These are phyloP conservation scores for Peromyscus californicus DNA, from an alignment of 2,113 vertebrate genomes.

Conservation along the genomic window DNA sequence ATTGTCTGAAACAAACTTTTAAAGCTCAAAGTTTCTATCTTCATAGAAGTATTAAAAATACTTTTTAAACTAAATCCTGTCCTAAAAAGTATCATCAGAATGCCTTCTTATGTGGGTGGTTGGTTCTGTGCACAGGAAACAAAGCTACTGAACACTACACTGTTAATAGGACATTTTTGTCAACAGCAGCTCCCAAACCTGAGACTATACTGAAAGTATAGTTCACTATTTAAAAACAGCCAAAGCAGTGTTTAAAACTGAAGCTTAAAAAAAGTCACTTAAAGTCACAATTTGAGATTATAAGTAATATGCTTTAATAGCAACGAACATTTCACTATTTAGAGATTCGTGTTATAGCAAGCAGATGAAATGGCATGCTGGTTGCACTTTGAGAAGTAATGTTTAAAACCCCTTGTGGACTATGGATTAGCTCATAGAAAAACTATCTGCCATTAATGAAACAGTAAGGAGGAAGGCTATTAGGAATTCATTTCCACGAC, in stretches of 20 bases:
- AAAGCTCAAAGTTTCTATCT: constrained; percentile 25
- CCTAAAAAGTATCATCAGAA: constrained; percentile 14
- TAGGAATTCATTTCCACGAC: not conserved
- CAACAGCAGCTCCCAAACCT: not conserved
- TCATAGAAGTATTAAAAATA: constrained; percentile 37
- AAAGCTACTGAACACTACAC: not conserved
- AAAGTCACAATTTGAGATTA: not conserved
- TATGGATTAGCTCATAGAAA: not conserved
- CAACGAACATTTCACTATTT: not conserved
- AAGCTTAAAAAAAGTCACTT: not conserved
- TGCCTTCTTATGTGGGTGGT: not conserved
- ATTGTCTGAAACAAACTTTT: constrained; percentile 6
- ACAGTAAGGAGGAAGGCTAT: not conserved
- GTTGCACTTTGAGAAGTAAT: not conserved
- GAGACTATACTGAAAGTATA: constrained; percentile 4
- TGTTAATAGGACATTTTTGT: not conserved
- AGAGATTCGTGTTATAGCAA: not conserved
- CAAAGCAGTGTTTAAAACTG: not conserved
- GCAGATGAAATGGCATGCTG: not conserved
- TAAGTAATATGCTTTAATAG: not conserved
- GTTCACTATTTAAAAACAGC: not conserved
- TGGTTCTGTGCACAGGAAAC: not conserved
- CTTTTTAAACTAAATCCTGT: not conserved
- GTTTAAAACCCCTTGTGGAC: not conserved
- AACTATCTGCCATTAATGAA: not conserved